Percentiles rank a stretch among this genome's conserved stretches.
These are phyloP conservation scores for Rhamphomyia laevipes DNA, from an alignment of 2,888 invertebrate species.

Conservation along the genomic window DNA sequence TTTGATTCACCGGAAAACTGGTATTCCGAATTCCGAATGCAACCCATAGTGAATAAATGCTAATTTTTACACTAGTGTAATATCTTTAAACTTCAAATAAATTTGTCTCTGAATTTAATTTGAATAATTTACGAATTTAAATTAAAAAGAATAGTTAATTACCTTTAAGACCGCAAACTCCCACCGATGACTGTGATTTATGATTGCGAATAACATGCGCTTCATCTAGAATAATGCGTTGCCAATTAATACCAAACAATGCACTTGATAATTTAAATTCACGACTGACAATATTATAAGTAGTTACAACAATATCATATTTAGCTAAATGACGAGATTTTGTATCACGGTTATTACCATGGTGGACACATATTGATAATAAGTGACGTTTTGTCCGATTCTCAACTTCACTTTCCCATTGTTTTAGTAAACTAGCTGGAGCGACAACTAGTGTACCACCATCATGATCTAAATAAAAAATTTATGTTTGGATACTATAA, in stretches of 20 bases:
- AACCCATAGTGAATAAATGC: too few relatives aligned
- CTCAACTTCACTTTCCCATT: constrained; percentile 76
- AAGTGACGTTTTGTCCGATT: constrained; percentile 48
- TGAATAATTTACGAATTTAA: too few relatives aligned
- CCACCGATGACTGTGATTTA: constrained; percentile 61
- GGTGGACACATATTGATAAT: constrained; percentile 59
- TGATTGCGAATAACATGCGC: constrained; percentile 86
- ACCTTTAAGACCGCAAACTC: constrained; percentile 44
- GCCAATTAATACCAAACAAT: constrained; percentile 64
- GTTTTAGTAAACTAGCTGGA: constrained; percentile 80
- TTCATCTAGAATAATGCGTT: constrained; percentile 83
- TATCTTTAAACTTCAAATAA: too few relatives aligned
- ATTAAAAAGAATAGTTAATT: too few relatives aligned
- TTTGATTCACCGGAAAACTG: too few relatives aligned
- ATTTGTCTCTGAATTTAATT: too few relatives aligned
- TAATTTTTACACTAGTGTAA: too few relatives aligned
- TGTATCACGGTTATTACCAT: constrained; percentile 64
- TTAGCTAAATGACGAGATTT: constrained; percentile 50
- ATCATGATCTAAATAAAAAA: constrained; percentile 31
- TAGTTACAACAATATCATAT: constrained; percentile 78
- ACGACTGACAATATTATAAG: constrained; percentile 62
- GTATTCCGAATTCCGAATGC: too few relatives aligned
- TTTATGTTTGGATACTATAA: neutral
- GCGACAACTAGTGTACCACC: constrained; percentile 83
- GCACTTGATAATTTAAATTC: constrained; percentile 49